Evolutionary conservation across 2,888 invertebrate species (phyloP), one percentile per base, ranked within the genome.

Genomic region (Tiliacea citrago): DNA sequence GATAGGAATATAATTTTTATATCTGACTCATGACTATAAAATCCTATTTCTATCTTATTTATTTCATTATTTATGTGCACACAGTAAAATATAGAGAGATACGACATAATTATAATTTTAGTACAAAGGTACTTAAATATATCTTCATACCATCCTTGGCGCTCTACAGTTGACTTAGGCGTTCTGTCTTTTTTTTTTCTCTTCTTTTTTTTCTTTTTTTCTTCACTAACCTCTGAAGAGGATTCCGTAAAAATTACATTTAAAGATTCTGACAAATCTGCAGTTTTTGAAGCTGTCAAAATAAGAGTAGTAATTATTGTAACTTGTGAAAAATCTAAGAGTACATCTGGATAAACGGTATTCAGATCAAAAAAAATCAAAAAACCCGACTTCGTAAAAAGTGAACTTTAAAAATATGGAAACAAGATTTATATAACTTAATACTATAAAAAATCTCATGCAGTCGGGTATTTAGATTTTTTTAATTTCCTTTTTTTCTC

Each of bases 81-180:
- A n/a, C n/a, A n/a, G n/a, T n/a, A n/a, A n/a, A n/a, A n/a, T n/a
- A n/a, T n/a, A n/a, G n/a, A n/a, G n/a, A n/a, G n/a, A n/a, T n/a
- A n/a, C n/a, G n/a, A n/a, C n/a, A n/a, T n/a, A n/a, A n/a, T n/a
- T n/a, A n/a, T n/a, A n/a, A n/a, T n/a, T n/a, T n/a, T n/a, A n/a
- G n/a, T n/a, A n/a, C n/a, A n/a, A n/a, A n/a, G n/a, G n/a, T n/a
- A n/a, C n/a, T n/a, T n/a, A 16, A 49, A 18, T 9, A 55, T 51
- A 29, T 57, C 6, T 24, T 67, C 73, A 83, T 87, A 94, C 95
- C 95, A 95, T 87, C 94, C 94, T 51, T 29, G 88, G 75, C 93
- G 89, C 77, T 95, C 94, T 0, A 21, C 42, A 6, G 89, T 90
- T 0, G 93, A 93, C 73, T 89, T 83, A 0, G 91, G 92, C 5